Base-by-base conservation (phyloP, 2,888 invertebrate species). In the Drosophila quasianomalipes region DNA sequence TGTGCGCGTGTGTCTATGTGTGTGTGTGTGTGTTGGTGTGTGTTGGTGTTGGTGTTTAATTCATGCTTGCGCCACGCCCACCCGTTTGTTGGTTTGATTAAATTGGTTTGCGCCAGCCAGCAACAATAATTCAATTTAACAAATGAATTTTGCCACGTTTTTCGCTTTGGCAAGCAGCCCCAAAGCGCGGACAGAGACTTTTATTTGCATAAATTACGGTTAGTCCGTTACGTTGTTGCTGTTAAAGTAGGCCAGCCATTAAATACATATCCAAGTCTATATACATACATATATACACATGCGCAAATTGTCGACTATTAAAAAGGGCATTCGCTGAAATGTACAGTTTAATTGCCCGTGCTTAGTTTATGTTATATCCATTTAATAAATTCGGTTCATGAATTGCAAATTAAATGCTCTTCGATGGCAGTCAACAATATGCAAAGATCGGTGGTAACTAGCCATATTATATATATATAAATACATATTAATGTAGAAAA, bases 81-180 rank as follows among this genome's bases (percentile, higher is more conserved):
- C 39, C 22, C 41, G 26, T 47, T 60, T 68, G 68, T 78, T 57
- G 55, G 69, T 69, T 66, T 69, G 28, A 73, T 72, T 72, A 68
- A 77, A 77, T 62, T 65, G 53, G 44, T 44, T 54, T 54, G 44
- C 39, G 26, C 41, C 30, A 44, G 49, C 54, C 7, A 30, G 39
- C 19, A 22, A 14, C 51, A 59, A 60, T 79, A 82, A 79, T 79
- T 82, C 62, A 74, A 74, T 82, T 78, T 41, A 63, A 49, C 52
- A 74, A 82, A 78, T 82, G 35, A 54, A 69, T 66, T 73, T 81
- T 14, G 33, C n/a, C 51, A 39, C 26, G 41, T 55, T 51, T 39
- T 16, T 52, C 19, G 26, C 51, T 19, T 31, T 59, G 47, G 22
- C 47, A 22, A 47, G 22, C 22, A 47, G 22, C 16, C 47, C n/a